Conservation (phyloP, 2,888 invertebrate genomes). For the Yponomeuta malinellus region DNA sequence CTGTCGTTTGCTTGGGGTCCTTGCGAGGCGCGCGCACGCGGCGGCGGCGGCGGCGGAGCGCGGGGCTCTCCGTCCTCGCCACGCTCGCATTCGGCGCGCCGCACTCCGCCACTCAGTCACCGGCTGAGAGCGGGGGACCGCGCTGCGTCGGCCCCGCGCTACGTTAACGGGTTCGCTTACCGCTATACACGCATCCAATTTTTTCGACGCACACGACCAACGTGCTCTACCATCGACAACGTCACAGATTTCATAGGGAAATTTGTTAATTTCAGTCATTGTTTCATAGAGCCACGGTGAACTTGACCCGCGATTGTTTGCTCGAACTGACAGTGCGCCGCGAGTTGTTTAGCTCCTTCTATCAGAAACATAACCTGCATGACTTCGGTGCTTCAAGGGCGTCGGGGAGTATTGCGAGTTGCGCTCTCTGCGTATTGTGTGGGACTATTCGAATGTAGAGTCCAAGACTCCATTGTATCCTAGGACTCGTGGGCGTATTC, state of each 20-base stretch:
- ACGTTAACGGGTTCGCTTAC: conserved; percentile 42
- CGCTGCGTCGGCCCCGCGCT: conserved; percentile 37
- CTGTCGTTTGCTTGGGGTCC: background rate
- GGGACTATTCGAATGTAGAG: conserved; percentile 43
- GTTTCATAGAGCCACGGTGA: conserved; percentile 47
- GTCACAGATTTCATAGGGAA: conserved; percentile 37
- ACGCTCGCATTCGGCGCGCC: conserved; percentile 43
- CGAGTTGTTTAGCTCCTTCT: conserved; percentile 58
- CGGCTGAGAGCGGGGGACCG: conserved; percentile 44
- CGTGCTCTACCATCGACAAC: conserved; percentile 27
- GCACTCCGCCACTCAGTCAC: conserved; percentile 47
- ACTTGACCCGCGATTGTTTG: conserved; percentile 70
- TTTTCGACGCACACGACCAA: conserved; percentile 34
- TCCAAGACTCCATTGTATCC: conserved; percentile 39
- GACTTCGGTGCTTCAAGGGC: conserved; percentile 58
- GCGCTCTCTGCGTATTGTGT: conserved; percentile 54
- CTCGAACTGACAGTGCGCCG: conserved; percentile 64
- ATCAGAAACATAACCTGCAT: conserved; percentile 75
- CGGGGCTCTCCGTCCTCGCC: conserved; percentile 25
- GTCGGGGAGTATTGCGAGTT: conserved; percentile 44
- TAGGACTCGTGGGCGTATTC: conserved; percentile 70
- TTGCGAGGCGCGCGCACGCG: conserved; percentile 56
- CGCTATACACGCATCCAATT: conserved; percentile 46
- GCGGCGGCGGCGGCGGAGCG: conserved; percentile 31
- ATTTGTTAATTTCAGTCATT: conserved; percentile 33